phyloP scores from a whole-genome alignment of 35 echinoderm and acorn worm species.

The Lytechinus variegatus region DNA sequence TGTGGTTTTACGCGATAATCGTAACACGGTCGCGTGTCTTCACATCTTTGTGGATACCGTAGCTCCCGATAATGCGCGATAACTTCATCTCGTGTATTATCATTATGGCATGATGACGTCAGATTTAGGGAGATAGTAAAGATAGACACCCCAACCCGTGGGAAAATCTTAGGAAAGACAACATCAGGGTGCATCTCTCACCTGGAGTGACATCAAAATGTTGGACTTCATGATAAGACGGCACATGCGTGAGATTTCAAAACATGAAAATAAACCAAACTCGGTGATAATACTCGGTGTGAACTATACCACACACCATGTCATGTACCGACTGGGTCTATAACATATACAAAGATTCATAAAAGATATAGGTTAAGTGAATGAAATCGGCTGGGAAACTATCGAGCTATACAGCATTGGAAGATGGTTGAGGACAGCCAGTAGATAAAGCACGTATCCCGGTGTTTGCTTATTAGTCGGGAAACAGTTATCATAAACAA shows the following conservation, averaged over 20 bases:
- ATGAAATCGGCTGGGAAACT: not conserved
- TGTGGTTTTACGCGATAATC: not conserved
- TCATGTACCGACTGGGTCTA: not conserved
- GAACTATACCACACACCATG: not conserved
- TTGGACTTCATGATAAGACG: not conserved
- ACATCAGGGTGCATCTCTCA: not conserved
- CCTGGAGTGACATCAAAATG: not conserved
- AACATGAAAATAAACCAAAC: constrained; percentile 20
- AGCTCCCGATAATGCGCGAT: not conserved
- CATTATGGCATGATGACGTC: not conserved
- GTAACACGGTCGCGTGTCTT: not conserved
- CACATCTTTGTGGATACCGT: not conserved
- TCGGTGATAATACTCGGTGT: not conserved
- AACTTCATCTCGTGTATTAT: not conserved
- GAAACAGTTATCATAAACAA: not conserved
- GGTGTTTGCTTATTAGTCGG: not conserved
- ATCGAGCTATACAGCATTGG: not conserved
- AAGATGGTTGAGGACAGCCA: not conserved
- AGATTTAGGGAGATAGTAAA: not conserved
- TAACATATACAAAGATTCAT: constrained; percentile 6
- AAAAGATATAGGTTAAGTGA: not conserved
- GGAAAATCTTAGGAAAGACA: constrained; percentile 10
- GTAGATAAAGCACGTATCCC: not conserved
- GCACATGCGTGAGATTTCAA: constrained; percentile 2
- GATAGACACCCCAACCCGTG: not conserved